Evolutionary conservation across 1,140 invertebrate genomes (phyloP), one percentile per base, ranked within the genome.

Genomic region (Platyscapa corneri): DNA sequence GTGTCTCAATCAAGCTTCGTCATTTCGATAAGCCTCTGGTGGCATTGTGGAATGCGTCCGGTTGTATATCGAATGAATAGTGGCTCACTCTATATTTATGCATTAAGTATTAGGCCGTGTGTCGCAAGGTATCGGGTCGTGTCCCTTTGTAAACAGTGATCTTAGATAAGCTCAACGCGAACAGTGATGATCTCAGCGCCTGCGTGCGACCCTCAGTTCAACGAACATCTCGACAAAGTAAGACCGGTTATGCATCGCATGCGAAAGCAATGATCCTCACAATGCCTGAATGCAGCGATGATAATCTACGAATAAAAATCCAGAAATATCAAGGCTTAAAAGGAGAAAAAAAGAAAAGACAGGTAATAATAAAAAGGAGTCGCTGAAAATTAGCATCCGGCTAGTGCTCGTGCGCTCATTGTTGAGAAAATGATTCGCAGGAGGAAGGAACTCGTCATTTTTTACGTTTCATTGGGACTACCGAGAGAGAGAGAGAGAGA

Each of bases 81-180:
- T 86, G 65, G 86, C 84, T 80, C 72, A 46, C 72, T 86, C 88
- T 89, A 89, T 89, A 89, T 89, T 89, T 89, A 89, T 89, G 87
- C 87, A 89, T 89, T 86, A 88, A 89, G 87, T 88, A 88, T 89
- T 89, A 89, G 5, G 23, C 86, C 77, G 86, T 84, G 65, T 32
- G 70, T 37, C 72, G 82, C 72, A 72, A 34, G 87, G 76, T 84
- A 87, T 88, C 86, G 86, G 87, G 83, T 86, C 83, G 84, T 87
- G 72, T 83, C 85, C 86, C 84, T 89, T 89, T 88, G 87, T 87
- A 84, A 82, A 39, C 83, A 46, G 53, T 80, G 87, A 89, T 89
- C 78, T 32, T 60, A 89, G 88, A 88, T 89, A 87, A 86, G 83
- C 88, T 89, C 89, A 89, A 90, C 87, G 88, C 87, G 87, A 89